A percentile compares a stretch with the other conserved stretches of the same genome.
Conservation (phyloP, 1,140 invertebrate genomes). For the Oncopodura yosiiana region DNA sequence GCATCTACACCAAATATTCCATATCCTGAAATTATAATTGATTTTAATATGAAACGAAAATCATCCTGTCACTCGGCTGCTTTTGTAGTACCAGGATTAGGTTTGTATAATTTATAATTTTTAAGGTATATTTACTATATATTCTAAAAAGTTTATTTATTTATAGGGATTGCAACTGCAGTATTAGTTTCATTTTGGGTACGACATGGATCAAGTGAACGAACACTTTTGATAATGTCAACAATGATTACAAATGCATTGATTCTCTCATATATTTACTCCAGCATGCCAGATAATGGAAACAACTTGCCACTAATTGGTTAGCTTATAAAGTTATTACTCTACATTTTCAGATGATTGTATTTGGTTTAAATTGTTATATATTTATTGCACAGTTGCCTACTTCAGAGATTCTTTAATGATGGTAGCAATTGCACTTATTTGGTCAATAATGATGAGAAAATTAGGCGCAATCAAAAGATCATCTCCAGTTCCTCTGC, state of each 20-base stretch:
- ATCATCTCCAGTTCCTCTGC: constrained; percentile 2
- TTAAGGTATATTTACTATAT: neutral
- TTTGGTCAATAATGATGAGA: neutral
- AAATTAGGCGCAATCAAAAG: neutral
- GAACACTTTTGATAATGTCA: constrained; percentile 17
- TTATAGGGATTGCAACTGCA: constrained; percentile 25
- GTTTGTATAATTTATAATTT: constrained; percentile 2
- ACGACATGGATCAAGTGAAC: constrained; percentile 22
- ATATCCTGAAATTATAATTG: constrained; percentile 23
- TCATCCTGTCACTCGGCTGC: constrained; percentile 24
- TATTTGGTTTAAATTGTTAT: neutral
- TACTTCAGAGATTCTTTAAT: constrained; percentile 5
- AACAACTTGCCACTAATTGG: constrained; percentile 27
- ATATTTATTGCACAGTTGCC: neutral
- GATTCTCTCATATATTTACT: constrained; percentile 27
- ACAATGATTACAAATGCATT: constrained; percentile 23
- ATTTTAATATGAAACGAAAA: constrained; percentile 8
- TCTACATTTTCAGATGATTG: too few species aligned
- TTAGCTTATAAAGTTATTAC: constrained; percentile 24
- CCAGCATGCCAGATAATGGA: constrained; percentile 29
- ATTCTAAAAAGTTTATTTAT: neutral
- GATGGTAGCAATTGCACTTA: neutral
- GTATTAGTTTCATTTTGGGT: constrained; percentile 32
- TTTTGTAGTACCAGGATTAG: constrained; percentile 29
- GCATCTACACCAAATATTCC: constrained; percentile 11